These are phyloP conservation scores for Aurelia sp. DNA, from an alignment of 30 jellyfish, hydroid and myxozoan genomes.

Conservation along the genomic window DNA sequence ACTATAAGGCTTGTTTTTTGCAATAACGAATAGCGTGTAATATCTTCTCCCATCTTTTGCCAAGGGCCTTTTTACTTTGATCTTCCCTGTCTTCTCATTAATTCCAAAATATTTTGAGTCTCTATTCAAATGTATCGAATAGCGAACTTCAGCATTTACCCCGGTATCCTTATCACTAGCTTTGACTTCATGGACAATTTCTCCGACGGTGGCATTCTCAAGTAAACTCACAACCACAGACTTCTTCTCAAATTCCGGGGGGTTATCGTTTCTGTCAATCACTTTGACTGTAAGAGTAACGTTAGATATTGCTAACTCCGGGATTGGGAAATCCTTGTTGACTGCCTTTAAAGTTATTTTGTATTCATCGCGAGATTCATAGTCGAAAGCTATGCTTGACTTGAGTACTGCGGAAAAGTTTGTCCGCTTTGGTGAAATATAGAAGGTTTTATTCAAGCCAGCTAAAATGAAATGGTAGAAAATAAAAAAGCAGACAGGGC, in stretches of 20 bases:
- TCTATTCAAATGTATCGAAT: constrained; percentile 25
- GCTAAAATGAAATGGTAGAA: constrained; percentile 22
- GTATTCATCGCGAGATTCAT: constrained; percentile 65
- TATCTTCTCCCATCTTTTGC: constrained; percentile 1
- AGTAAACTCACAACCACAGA: constrained; percentile 25
- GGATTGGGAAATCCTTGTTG: constrained; percentile 45
- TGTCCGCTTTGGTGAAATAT: constrained; percentile 50
- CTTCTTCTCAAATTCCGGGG: constrained; percentile 46
- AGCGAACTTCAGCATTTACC: constrained; percentile 51
- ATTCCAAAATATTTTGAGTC: constrained; percentile 46
- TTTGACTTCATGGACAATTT: constrained; percentile 8
- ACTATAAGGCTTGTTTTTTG: constrained; percentile 48
- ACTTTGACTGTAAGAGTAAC: constrained; percentile 14
- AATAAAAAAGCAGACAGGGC: too few relatives aligned
- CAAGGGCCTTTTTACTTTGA: constrained; percentile 6
- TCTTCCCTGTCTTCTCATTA: constrained; percentile 40
- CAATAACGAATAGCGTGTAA: constrained; percentile 54
- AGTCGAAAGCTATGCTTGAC: constrained; percentile 49
- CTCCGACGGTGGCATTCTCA: constrained; percentile 42
- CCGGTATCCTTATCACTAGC: constrained; percentile 80
- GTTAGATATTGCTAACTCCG: constrained; percentile 33
- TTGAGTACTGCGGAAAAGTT: constrained; percentile 19
- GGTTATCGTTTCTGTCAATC: constrained; percentile 67
- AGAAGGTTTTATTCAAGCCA: constrained; percentile 15
- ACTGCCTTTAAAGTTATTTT: constrained; percentile 69